Evolutionary conservation across 2,888 invertebrate genomes (phyloP).

Genomic region (Octodonta nipae): DNA sequence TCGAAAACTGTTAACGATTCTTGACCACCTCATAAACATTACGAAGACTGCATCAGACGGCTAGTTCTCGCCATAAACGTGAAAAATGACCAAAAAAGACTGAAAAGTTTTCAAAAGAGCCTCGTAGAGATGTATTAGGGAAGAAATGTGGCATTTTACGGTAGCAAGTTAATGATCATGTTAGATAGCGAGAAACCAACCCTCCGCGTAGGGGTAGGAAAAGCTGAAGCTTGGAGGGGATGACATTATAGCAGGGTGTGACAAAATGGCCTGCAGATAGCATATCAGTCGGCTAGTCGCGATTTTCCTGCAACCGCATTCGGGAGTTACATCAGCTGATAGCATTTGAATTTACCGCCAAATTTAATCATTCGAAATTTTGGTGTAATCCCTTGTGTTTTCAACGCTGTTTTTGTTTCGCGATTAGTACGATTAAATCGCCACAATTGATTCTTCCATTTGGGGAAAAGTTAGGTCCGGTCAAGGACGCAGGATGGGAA

Average conservation of each 20-base stretch:
- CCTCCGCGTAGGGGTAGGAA: slow-evolving; percentile 21
- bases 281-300: slow-evolving; percentile 22
- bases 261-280: slow-evolving; percentile 47
- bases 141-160: slow-evolving; percentile 10
- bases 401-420: slow-evolving; percentile 2
- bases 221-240: slow-evolving; percentile 26
- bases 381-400: no score
- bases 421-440: slow-evolving; percentile 7
- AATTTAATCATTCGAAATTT: no score
- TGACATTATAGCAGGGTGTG: slow-evolving; percentile 34
- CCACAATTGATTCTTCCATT: slow-evolving; percentile 39
- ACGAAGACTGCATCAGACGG: no score
- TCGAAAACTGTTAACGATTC: no score
- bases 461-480: slow-evolving; percentile 49
- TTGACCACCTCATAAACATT: no score
- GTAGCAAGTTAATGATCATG: slow-evolving; percentile 16
- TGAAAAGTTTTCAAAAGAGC: slow-evolving; percentile 4
- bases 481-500: slow-evolving; percentile 59
- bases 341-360: no score
- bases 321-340: no score
- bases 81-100: not conserved
- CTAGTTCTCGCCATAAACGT: no score
- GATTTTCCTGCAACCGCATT: slow-evolving; percentile 17
- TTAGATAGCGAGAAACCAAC: slow-evolving; percentile 12
- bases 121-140: slow-evolving; percentile 2